Conservation (phyloP, 2,888 invertebrate species). For the Schizaphis graminum region DNA sequence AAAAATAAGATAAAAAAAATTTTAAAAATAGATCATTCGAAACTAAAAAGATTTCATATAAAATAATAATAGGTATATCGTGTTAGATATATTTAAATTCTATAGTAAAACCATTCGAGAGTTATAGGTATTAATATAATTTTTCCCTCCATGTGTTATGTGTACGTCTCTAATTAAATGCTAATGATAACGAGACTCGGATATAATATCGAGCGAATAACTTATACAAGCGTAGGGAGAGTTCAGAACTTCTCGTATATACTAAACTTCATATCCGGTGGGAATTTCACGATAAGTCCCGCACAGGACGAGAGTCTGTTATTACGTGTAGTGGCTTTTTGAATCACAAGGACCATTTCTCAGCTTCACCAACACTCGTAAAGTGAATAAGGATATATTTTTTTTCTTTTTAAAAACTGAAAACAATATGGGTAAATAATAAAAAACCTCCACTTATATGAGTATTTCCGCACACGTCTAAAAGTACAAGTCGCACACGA, state of each 20-base stretch:
- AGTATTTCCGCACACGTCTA: constrained; percentile 22
- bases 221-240: constrained; percentile 37
- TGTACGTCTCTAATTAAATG: constrained; percentile 59
- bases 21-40: background rate
- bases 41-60: background rate
- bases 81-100: background rate
- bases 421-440: constrained; percentile 50
- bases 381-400: constrained; percentile 43
- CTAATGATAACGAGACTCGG: constrained; percentile 65
- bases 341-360: constrained; percentile 57
- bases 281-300: constrained; percentile 64
- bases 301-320: constrained; percentile 53
- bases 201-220: constrained; percentile 64
- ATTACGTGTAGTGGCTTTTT: constrained; percentile 63
- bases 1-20: background rate
- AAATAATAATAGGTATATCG: background rate
- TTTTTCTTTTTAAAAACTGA: constrained; percentile 50
- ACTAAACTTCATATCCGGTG: constrained; percentile 60
- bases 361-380: constrained; percentile 44
- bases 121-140: constrained; percentile 26
- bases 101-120: background rate
- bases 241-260: constrained; percentile 57
- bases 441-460: constrained; percentile 17
- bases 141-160: background rate
- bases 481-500: constrained; percentile 33